Conservation (phyloP, 1,140 invertebrate species). For the Cydia fagiglandana region DNA sequence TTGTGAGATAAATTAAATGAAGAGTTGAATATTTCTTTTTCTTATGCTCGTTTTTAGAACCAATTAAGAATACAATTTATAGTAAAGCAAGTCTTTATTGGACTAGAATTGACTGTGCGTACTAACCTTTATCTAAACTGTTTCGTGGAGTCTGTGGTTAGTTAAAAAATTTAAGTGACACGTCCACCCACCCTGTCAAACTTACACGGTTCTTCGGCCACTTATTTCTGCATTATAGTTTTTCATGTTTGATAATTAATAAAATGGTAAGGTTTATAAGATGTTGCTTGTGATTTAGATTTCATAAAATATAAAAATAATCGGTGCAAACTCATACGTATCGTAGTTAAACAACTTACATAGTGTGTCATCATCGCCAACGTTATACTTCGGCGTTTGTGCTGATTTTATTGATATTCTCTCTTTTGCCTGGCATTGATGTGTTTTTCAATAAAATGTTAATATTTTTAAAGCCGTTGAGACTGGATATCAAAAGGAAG, state of each 20-base stretch:
- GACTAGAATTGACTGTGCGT: neutral
- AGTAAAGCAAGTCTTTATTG: no score
- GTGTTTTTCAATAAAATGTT: slow-evolving; percentile 44
- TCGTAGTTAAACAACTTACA: slow-evolving; percentile 52
- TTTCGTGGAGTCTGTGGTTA: slow-evolving; percentile 8
- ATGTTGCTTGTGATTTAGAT: slow-evolving; percentile 38
- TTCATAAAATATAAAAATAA: neutral
- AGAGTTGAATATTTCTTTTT: no score
- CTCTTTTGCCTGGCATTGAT: slow-evolving; percentile 34
- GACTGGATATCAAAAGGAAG: slow-evolving; percentile 98
- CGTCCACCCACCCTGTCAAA: slow-evolving; percentile 75
- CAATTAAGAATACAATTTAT: neutral
- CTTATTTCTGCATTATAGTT: slow-evolving; percentile 57
- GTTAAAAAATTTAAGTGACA: slow-evolving; percentile 65
- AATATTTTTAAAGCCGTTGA: slow-evolving; percentile 87
- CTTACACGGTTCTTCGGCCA: slow-evolving; percentile 55
- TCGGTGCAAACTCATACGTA: slow-evolving; percentile 41
- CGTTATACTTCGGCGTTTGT: slow-evolving; percentile 54
- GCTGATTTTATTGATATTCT: slow-evolving; percentile 30
- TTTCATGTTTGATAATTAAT: slow-evolving; percentile 70
- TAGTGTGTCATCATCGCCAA: slow-evolving; percentile 59
- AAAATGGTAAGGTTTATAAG: slow-evolving; percentile 68
- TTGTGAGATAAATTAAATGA: neutral
- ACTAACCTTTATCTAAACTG: neutral
- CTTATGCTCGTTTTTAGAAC: neutral